A percentile compares a stretch with the other conserved stretches of the same genome.
These are phyloP conservation scores for Hipposideros larvatus DNA, from an alignment of 2,797 vertebrate genomes.

Conservation along the genomic window DNA sequence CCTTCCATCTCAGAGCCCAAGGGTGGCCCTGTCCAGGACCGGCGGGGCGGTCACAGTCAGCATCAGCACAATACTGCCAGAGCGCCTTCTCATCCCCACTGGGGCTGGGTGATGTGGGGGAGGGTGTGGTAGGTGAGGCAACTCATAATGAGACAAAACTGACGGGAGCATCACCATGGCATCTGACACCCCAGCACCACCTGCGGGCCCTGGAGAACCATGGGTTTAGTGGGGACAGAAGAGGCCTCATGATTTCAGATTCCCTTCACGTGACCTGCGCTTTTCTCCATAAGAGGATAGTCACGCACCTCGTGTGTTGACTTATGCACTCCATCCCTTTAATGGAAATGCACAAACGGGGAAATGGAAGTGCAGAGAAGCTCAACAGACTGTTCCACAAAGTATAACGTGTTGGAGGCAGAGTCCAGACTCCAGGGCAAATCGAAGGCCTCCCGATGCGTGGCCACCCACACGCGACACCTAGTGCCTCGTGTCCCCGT, in stretches of 20 bases:
- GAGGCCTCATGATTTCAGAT: not conserved
- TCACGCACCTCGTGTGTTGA: not conserved
- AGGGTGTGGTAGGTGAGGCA: not conserved
- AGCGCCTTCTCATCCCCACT: too few species aligned
- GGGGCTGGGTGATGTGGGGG: not conserved
- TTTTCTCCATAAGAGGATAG: not conserved
- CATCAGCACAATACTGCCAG: rapidly evolving
- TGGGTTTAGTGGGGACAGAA: not conserved
- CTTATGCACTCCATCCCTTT: not conserved
- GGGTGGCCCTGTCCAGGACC: not conserved
- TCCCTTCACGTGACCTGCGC: not conserved
- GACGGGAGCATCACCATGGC: not conserved
- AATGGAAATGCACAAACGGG: not conserved
- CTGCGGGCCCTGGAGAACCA: not conserved
- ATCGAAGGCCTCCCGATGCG: not conserved
- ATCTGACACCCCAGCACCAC: rapidly evolving
- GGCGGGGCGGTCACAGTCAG: not conserved
- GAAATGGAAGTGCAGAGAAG: not conserved
- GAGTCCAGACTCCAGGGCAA: not conserved
- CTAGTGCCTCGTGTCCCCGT: not conserved
- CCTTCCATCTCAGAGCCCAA: not conserved
- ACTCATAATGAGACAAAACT: not conserved
- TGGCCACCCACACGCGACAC: not conserved
- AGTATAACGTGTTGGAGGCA: not conserved
- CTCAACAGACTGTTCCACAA: not conserved